A percentile compares a stretch with the other conserved stretches of the same genome.
phyloP scores from a whole-genome alignment of 1,140 invertebrate species.

The Philaenus spumarius region DNA sequence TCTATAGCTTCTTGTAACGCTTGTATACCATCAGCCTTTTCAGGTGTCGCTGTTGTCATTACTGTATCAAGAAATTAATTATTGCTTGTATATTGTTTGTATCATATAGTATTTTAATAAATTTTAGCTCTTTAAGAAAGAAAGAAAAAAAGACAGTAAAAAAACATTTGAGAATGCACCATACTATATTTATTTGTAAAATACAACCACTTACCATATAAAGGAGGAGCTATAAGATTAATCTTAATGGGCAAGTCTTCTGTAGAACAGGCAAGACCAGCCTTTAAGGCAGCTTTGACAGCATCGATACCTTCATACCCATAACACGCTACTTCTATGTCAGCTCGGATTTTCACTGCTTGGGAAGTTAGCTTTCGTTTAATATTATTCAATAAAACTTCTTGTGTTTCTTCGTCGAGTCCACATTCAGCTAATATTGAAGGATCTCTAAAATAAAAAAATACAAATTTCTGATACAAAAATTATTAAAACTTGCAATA shows the following conservation, averaged over 20 bases:
- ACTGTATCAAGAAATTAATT: slow-evolving; percentile 48
- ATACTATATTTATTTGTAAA: background rate
- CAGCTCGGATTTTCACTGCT: slow-evolving; percentile 95
- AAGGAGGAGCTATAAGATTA: slow-evolving; percentile 96
- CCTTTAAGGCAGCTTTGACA: slow-evolving; percentile 87
- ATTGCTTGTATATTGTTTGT: background rate
- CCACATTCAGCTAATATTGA: slow-evolving; percentile 94
- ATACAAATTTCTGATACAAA: no score
- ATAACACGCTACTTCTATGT: slow-evolving; percentile 98
- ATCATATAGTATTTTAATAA: background rate
- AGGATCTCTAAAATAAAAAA: slow-evolving; percentile 63
- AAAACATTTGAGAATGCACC: background rate
- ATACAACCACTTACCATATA: slow-evolving; percentile 73
- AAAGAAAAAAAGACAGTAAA: no score
- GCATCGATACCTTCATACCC: slow-evolving; percentile 99
- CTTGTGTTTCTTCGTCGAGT: slow-evolving; percentile 87
- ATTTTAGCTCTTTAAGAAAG: no score
- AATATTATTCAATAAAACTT: slow-evolving; percentile 90
- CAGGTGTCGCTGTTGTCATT: slow-evolving; percentile 96
- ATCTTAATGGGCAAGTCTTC: slow-evolving; percentile 96
- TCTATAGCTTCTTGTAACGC: slow-evolving; percentile 83
- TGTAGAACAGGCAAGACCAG: slow-evolving; percentile 88
- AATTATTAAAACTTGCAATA: no score
- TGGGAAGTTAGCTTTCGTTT: slow-evolving; percentile 95
- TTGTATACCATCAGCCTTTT: slow-evolving; percentile 88